These are phyloP conservation scores for Pteronotus mesoamericanus DNA, from an alignment of 2,797 vertebrate genomes.

Conservation along the genomic window DNA sequence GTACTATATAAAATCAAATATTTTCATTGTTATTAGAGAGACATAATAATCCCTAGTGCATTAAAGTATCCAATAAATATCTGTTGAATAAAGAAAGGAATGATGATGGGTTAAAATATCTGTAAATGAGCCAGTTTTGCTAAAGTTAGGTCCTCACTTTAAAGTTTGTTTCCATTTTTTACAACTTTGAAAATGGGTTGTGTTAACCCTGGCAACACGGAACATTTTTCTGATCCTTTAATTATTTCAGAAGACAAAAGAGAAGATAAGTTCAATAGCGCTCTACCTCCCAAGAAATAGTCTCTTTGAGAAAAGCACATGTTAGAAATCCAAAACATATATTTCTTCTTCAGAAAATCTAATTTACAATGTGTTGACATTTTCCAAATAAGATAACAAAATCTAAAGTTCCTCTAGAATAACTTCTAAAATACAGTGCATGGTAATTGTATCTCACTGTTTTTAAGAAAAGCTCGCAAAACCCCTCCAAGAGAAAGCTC, in stretches of 20 bases:
- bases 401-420: not conserved
- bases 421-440: not conserved
- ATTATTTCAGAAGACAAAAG: constrained; percentile 18
- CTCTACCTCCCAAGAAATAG: not conserved
- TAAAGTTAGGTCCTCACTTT: not conserved
- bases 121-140: not conserved
- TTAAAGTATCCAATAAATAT: not conserved
- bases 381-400: constrained; percentile 4
- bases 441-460: not conserved
- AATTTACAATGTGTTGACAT: not conserved
- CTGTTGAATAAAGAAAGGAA: not conserved
- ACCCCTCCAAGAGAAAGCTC: not conserved
- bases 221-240: not conserved
- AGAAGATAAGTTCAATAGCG: not conserved
- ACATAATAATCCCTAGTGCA: not conserved
- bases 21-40: not conserved
- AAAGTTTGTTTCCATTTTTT: constrained; percentile 6
- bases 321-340: not conserved
- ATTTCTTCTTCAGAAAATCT: not conserved
- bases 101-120: not conserved
- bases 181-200: not conserved
- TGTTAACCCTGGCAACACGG: not conserved
- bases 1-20: not conserved
- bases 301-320: not conserved
- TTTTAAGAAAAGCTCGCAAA: constrained; percentile 9